Conservation (phyloP, 2,797 vertebrate species). For the Selene dorsalis region DNA sequence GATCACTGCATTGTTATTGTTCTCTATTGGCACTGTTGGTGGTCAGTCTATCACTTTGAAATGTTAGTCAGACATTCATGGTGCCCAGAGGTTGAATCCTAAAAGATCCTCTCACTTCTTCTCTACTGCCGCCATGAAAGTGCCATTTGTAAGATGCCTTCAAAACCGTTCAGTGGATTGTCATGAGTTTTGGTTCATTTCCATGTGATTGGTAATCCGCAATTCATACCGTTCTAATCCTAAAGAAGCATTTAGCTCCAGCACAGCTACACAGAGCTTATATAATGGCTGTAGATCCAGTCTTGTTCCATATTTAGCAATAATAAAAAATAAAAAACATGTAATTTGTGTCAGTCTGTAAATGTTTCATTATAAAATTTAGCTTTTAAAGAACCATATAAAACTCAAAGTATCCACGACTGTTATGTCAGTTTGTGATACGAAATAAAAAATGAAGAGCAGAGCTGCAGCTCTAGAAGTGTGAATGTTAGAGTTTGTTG, state of each 20-base stretch:
- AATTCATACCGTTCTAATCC: not conserved
- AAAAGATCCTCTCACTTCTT: not conserved
- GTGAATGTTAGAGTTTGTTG: not conserved
- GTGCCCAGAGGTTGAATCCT: not conserved
- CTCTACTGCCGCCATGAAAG: not conserved
- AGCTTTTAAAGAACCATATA: too few species aligned
- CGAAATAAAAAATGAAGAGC: too few species aligned
- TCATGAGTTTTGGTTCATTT: not conserved
- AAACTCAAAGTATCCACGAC: too few species aligned
- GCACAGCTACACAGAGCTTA: not conserved
- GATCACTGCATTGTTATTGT: not conserved
- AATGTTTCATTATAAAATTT: not conserved
- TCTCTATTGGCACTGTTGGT: not conserved
- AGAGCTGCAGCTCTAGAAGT: not conserved
- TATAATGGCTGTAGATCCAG: not conserved
- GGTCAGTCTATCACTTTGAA: not conserved
- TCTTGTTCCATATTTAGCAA: not conserved
- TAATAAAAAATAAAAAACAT: not conserved
- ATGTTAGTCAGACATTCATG: not conserved
- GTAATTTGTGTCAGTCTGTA: not conserved
- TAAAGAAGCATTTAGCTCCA: not conserved
- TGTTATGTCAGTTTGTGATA: not conserved
- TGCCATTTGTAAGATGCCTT: not conserved
- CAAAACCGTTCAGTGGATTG: not conserved
- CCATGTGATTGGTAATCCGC: too few species aligned